Evolutionary conservation across 1,140 invertebrate genomes (phyloP), one percentile per base, ranked within the genome.

Genomic region (Phocides pigmalion): DNA sequence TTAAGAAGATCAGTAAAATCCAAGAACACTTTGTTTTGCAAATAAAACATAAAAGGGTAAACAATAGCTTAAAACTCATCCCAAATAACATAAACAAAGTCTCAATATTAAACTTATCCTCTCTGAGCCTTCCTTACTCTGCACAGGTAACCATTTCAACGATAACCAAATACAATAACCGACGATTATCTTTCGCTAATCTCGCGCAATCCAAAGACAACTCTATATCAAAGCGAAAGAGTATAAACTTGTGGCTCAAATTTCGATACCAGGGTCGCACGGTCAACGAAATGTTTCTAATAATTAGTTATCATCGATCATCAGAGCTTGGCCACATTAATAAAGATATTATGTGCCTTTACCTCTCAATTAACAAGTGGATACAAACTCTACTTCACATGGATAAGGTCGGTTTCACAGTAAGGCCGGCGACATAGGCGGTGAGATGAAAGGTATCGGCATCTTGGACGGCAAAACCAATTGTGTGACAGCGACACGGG

Each of bases 251-350:
- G 19, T n/a, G 16, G 4, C n/a, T 2, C 28, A 50, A 35, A 17
- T 42, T 51, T 47, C 41, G 25, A 44, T 32, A 63, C 28, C 32
- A 72, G 74, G 77, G 75, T 87, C 84, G 84, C 81, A 75, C 76
- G 80, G 82, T 86, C 81, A 87, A 82, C 81, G 79, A 88, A 88
- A 87, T 90, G 85, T 90, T 89, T 90, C 86, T 78, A 89, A 90
- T 90, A 90, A 90, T 90, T 90, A 90, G 86, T 88, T 90, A 90
- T 90, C 88, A 89, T 89, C 87, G 79, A 90, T 90, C 88, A 90
- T 89, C 86, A 66, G 66, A 83, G 76, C 79, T 80, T 76, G 78
- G 79, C 78, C 81, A 88, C 84, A 90, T 90, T 89, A 88, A 90
- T 90, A 91, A 89, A 91, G 89, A 89, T 89, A 91, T 91, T 82